These are phyloP conservation scores for Drosophila infuscata DNA, from an alignment of 2,888 invertebrate genomes.

Conservation along the genomic window DNA sequence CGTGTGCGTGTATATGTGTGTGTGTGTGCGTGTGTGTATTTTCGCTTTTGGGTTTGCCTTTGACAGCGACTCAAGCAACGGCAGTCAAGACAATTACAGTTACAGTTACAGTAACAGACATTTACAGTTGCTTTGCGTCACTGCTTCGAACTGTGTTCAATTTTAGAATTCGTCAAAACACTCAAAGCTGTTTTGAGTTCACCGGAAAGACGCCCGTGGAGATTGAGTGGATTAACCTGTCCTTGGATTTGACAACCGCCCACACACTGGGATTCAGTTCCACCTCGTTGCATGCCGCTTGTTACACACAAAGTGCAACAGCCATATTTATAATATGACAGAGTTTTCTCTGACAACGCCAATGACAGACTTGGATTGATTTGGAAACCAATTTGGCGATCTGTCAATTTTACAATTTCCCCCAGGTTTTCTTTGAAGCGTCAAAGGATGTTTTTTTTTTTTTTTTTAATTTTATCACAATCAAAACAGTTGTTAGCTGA, in stretches of 20 bases:
- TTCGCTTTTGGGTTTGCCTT: neutral
- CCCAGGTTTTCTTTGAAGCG: neutral
- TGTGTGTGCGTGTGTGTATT: constrained; percentile 1
- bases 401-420: neutral
- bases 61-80: neutral
- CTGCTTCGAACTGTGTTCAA: neutral
- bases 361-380: neutral
- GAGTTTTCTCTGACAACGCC: neutral
- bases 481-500: no score
- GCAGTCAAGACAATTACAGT: neutral
- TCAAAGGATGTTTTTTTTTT: neutral
- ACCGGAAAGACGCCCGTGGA: neutral
- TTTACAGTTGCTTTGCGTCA: constrained; percentile 24
- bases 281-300: neutral
- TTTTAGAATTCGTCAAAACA: constrained; percentile 11
- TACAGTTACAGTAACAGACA: constrained; percentile 12
- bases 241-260: constrained; percentile 6
- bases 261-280: neutral
- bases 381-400: neutral
- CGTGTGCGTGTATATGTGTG: neutral
- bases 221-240: constrained; percentile 22
- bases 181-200: constrained; percentile 16
- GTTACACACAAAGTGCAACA: neutral
- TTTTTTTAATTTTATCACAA: neutral
- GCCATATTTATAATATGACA: neutral